Conservation (phyloP, 1,140 invertebrate species). For the Drosophila tani region DNA sequence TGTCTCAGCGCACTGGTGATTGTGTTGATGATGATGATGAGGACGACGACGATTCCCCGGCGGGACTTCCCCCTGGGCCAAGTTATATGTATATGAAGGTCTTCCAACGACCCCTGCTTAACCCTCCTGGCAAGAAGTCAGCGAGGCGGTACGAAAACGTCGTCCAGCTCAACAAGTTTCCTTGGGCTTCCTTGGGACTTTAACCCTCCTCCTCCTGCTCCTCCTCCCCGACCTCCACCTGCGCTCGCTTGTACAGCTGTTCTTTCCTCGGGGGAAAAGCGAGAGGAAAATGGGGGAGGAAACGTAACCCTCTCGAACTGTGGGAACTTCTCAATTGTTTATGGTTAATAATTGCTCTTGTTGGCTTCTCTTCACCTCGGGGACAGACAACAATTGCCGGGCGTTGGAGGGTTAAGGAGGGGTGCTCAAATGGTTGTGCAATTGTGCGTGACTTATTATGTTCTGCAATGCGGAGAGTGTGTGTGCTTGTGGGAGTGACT, state of each 20-base stretch:
- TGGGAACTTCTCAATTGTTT: constrained; percentile 82
- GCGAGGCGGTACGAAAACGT: constrained; percentile 66
- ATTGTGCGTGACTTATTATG: constrained; percentile 72
- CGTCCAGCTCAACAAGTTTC: constrained; percentile 75
- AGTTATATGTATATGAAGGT: constrained; percentile 44
- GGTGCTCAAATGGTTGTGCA: constrained; percentile 60
- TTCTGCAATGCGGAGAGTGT: constrained; percentile 18
- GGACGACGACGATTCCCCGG: constrained; percentile 29
- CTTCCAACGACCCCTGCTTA: constrained; percentile 23
- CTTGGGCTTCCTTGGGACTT: constrained; percentile 16
- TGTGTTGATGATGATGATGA: constrained; percentile 40
- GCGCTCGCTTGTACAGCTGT: constrained; percentile 68
- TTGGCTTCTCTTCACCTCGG: constrained; percentile 78
- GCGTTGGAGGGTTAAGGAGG: constrained; percentile 9
- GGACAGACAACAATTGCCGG: constrained; percentile 32
- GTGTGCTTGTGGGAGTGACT: constrained; percentile 46
- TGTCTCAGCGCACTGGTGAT: constrained; percentile 31
- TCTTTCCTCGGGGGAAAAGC: constrained; percentile 44
- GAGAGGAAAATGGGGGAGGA: constrained; percentile 40
- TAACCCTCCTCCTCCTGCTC: constrained; percentile 38
- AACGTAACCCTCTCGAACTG: constrained; percentile 62
- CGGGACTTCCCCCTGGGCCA: constrained; percentile 26
- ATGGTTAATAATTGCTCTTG: constrained; percentile 83
- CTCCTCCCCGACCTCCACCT: constrained; percentile 3
- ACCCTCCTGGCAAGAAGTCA: constrained; percentile 53